These are phyloP conservation scores for Hyperoplus lanceolatus DNA, from an alignment of 2,797 vertebrate genomes.

Conservation along the genomic window DNA sequence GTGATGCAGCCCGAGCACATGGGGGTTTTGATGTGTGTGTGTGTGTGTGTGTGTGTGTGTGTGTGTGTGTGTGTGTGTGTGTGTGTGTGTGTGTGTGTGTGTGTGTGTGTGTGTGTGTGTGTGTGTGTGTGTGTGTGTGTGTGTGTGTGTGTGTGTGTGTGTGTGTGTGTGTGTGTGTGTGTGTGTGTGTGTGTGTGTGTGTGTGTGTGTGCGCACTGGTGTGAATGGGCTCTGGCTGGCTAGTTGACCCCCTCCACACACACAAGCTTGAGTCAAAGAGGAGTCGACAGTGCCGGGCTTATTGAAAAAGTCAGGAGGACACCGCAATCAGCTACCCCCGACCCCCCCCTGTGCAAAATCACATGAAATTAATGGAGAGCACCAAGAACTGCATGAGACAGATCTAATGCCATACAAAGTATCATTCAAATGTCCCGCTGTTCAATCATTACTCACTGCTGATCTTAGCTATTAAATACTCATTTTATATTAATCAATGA, in stretches of 20 bases:
- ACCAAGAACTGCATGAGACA: conserved; percentile 29
- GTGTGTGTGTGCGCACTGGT: conserved; percentile 36
- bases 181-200: too few species aligned
- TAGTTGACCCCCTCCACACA: conserved; percentile 75
- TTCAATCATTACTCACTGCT: conserved; percentile 19
- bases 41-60: conserved; percentile 3
- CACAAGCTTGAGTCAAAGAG: conserved; percentile 70
- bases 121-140: too few species aligned
- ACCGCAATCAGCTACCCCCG: conserved; percentile 74
- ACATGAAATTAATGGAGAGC: conserved; percentile 61
- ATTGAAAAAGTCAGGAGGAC: conserved; percentile 76
- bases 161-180: too few species aligned
- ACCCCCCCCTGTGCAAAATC: conserved; percentile 61
- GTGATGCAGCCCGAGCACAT: conserved; percentile 48
- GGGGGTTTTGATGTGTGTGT: conserved; percentile 56
- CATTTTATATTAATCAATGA: conserved; percentile 8
- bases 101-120: too few species aligned
- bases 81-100: conserved; percentile 3
- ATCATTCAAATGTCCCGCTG: conserved; percentile 25
- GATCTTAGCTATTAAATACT: conserved; percentile 19
- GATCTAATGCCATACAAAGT: conserved; percentile 8
- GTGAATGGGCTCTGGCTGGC: conserved; percentile 65
- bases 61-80: too few species aligned
- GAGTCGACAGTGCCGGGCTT: conserved; percentile 69
- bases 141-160: too few species aligned